A percentile compares a stretch with the other conserved stretches of the same genome.
Evolutionary conservation across 2,113 vertebrate genomes (phyloP).

Genomic region (Condylura cristata): DNA sequence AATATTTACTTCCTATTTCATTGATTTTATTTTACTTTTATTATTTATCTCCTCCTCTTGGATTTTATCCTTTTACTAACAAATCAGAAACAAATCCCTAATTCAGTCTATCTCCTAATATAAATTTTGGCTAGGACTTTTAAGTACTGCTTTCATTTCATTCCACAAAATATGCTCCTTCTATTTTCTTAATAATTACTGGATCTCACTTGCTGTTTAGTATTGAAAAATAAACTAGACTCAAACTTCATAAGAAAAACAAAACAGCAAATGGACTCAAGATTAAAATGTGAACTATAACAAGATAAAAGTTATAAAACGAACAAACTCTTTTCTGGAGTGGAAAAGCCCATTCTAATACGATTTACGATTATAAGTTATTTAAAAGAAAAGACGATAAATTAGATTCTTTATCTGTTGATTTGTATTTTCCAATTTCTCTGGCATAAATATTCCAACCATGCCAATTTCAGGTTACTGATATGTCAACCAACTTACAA

Average conservation of each 20-base stretch:
- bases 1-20: background rate
- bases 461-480: background rate
- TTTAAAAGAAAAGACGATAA: background rate
- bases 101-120: background rate
- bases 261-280: background rate
- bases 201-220: background rate
- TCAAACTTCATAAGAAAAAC: background rate
- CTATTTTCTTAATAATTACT: background rate
- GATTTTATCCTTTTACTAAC: background rate
- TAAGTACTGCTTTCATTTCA: background rate
- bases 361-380: background rate
- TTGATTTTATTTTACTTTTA: background rate
- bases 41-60: background rate
- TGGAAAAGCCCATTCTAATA: background rate
- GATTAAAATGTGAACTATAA: background rate
- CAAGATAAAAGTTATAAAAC: background rate
- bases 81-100: background rate
- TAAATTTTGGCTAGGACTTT: background rate
- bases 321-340: background rate
- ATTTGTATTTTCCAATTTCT: background rate
- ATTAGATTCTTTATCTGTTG: background rate
- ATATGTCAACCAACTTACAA: background rate
- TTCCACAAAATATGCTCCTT: background rate
- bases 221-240: background rate
- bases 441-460: background rate